Percentiles rank a stretch among this genome's conserved stretches.
Evolutionary conservation across 92 coral and sea anemone genomes (phyloP).

Genomic region (Paragorgia papillata): DNA sequence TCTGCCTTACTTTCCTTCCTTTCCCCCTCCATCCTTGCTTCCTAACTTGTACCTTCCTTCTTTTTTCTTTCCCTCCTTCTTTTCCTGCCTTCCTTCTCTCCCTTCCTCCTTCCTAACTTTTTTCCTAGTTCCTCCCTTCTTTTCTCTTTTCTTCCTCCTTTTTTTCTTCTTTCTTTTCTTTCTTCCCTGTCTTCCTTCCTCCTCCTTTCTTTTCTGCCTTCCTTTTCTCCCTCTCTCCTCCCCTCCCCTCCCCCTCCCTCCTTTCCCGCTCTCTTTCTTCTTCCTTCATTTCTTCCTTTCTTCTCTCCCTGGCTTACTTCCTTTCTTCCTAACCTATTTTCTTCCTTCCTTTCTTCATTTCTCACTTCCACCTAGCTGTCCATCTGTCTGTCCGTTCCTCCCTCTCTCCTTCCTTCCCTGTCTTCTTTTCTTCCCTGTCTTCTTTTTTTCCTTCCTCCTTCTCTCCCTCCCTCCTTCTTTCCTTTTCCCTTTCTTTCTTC

Average conservation of each 20-base stretch:
- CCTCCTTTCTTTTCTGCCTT: too few relatives aligned
- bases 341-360: background rate
- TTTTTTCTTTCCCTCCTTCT: too few relatives aligned
- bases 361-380: background rate
- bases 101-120: too few relatives aligned
- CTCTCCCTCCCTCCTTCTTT: background rate
- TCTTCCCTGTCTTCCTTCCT: too few relatives aligned
- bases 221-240: too few relatives aligned
- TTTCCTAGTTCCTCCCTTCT: too few relatives aligned
- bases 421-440: slow-evolving; percentile 8
- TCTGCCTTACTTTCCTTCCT: background rate
- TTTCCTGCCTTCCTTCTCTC: too few relatives aligned
- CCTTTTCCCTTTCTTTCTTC: background rate
- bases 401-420: slow-evolving; percentile 9
- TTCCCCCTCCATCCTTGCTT: background rate
- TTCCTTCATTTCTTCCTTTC: background rate
- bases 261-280: too few relatives aligned
- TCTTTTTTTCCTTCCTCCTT: slow-evolving; percentile 7
- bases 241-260: too few relatives aligned
- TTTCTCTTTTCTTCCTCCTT: too few relatives aligned
- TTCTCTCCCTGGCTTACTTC: background rate
- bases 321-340: background rate
- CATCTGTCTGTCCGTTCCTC: background rate
- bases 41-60: too few relatives aligned
- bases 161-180: too few relatives aligned